Base-by-base conservation (phyloP, 2,888 invertebrate species). In the Yponomeuta malinellus region DNA sequence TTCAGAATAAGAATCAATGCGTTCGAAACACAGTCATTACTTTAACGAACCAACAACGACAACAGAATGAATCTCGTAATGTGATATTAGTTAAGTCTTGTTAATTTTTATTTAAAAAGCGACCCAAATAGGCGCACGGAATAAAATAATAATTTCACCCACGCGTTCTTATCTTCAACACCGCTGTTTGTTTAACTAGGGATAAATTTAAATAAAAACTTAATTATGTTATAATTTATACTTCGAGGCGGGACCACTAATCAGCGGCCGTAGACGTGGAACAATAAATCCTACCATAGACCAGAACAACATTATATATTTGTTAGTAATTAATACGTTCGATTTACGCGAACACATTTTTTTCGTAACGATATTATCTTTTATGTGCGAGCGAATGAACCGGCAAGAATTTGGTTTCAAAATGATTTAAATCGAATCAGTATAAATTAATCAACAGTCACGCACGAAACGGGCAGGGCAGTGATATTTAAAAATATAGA, bases 181-280 rank as follows among this genome's bases (percentile, higher is more conserved):
- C 64, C 67, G 23, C 31, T 79, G 78, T 81, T 84, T 84, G 83
- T 81, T 83, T 83, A 59, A 79, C 74, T 72, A 75, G 52, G 15
- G 52, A 59, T 74, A 77, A 73, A 83, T 89, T 86, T 86, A 78
- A 86, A 87, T 88, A 87, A 86, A 86, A 84, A 81, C 78, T 82
- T 87, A 85, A 86, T 88, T 87, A 88, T 88, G 87, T 80, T 84
- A 85, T 83, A 71, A 81, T 78, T 77, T 63, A 37, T 64, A 59
- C 52, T 37, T 63, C 43, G 33, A 37, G 68, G 68, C 68, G 68
- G 68, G 68, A 9, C 59, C 23, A 76, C 75, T 82, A 81, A 82
- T 84, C 81, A 81, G 76, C 71, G 73, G 72, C 73, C 74, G 73
- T 70, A 65, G 68, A 72, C 71, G 71, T 71, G 75, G n/a, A 74